Evolutionary conservation across 1,140 invertebrate species (phyloP).

Genomic region (Megathymus violae): DNA sequence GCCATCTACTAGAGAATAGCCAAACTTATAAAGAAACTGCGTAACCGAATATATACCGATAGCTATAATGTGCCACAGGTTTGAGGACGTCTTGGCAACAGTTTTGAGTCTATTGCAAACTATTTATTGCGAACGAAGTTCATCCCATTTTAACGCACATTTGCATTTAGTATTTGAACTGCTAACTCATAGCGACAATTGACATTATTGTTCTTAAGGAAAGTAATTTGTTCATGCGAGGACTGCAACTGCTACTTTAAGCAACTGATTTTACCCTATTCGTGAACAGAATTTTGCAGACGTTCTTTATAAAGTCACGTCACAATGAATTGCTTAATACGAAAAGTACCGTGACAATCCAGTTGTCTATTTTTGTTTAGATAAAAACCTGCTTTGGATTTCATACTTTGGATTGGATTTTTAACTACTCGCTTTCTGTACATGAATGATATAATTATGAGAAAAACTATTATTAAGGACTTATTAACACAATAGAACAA

Average conservation of each 20-base stretch:
- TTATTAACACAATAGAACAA: no score
- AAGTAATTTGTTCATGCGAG: background rate
- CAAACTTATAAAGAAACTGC: slow-evolving; percentile 39
- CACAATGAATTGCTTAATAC: slow-evolving; percentile 12
- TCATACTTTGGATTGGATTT: no score
- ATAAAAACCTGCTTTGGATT: background rate
- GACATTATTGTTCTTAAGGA: background rate
- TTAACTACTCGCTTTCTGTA: no score
- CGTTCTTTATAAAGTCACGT: background rate
- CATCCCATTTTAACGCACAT: slow-evolving; percentile 42
- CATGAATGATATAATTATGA: no score
- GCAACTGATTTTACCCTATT: background rate
- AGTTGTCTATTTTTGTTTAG: slow-evolving; percentile 1
- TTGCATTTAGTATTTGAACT: background rate
- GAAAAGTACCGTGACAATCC: background rate
- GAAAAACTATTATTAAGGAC: no score
- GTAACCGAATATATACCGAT: slow-evolving; percentile 44
- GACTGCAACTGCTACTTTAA: background rate
- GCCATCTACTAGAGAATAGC: slow-evolving; percentile 65
- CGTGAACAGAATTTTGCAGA: slow-evolving; percentile 12
- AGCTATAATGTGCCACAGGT: slow-evolving; percentile 68
- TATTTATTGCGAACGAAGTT: slow-evolving; percentile 72
- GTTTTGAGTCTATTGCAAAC: slow-evolving; percentile 51
- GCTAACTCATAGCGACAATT: background rate
- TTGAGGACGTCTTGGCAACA: slow-evolving; percentile 68